phyloP scores from a whole-genome alignment of 2,797 vertebrate genomes.

The Thalassophryne amazonica region DNA sequence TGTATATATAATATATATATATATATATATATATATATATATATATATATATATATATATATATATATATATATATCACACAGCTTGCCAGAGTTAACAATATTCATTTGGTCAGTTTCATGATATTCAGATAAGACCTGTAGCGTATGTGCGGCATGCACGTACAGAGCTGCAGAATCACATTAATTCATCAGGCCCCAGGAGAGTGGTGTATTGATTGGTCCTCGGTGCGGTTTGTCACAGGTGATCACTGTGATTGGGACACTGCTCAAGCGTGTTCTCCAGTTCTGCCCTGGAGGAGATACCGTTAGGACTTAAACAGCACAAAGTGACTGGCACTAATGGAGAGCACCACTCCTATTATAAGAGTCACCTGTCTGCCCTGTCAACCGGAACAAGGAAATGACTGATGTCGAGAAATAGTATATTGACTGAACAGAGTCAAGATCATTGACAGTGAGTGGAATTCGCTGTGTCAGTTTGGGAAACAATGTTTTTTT shows the following conservation, averaged over 20 bases:
- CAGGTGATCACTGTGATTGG: constrained; percentile 71
- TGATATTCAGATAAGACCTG: background rate
- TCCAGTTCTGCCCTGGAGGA: constrained; percentile 39
- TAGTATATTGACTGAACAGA: constrained; percentile 4
- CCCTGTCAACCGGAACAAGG: constrained; percentile 12
- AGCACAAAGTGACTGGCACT: constrained; percentile 55
- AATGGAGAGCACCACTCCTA: constrained; percentile 48
- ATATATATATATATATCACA: too few species aligned
- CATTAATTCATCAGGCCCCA: constrained; percentile 49
- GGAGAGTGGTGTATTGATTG: constrained; percentile 60
- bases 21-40: too few species aligned
- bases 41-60: too few species aligned
- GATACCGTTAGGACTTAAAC: constrained; percentile 38
- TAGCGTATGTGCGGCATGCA: background rate
- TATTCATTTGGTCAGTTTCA: background rate
- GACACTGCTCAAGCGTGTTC: constrained; percentile 60
- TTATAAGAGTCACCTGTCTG: constrained; percentile 47
- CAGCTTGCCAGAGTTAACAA: too few species aligned
- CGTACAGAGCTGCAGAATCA: constrained; percentile 20
- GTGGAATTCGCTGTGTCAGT: constrained; percentile 1
- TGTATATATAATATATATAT: too few species aligned
- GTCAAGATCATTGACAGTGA: constrained; percentile 5
- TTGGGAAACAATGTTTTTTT: background rate
- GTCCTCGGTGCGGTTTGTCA: constrained; percentile 62
- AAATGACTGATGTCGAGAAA: constrained; percentile 23